Base-by-base conservation (phyloP, 2,113 vertebrate species). In the Muntiacus muntjak region DNA sequence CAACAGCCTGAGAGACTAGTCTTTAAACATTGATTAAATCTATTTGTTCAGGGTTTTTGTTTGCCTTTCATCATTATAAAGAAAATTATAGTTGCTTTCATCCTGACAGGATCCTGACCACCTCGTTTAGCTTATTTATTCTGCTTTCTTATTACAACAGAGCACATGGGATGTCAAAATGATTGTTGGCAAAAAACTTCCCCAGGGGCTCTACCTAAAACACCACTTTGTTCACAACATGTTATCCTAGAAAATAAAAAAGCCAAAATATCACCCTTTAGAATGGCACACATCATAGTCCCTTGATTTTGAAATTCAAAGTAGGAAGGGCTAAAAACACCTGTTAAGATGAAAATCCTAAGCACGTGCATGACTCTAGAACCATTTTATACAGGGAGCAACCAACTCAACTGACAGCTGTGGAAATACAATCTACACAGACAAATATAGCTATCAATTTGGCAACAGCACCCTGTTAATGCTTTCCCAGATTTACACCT, bases 141-240 rank as follows among this genome's bases (percentile, higher is more conserved):
- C 91, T 97, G 54, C 52, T 91, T 96, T 87, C 83, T 95, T 88
- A 95, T 92, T 97, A 93, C 16, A 96, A 95, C 71, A 87, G 86
- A 93, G 50, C 83, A 93, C n/a, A 89, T 28, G 57, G 45, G 47
- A 71, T 96, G 81, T 96, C 94, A 97, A 89, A 95, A 97, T 58
- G 88, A 96, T 54, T 95, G 67, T 64, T 79, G 76, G 43, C 81
- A 94, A 95, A 81, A 93, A 91, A 89, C 64, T 87, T 97, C 94
- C 71, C 82, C 83, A 94, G 62, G 93, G 97, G 86, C 86, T 97
- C 93, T 96, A 94, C 67, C 97, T 89, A 98, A 98, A 98, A 95
- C 91, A 98, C 28, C 74, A 97, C 96, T 98, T 98, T 84, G 97
- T 97, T 97, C 45, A 95, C 83, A 97, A 98, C 55, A 88, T 78